Conservation (phyloP, 2,888 invertebrate species). For the Taenaris catops region DNA sequence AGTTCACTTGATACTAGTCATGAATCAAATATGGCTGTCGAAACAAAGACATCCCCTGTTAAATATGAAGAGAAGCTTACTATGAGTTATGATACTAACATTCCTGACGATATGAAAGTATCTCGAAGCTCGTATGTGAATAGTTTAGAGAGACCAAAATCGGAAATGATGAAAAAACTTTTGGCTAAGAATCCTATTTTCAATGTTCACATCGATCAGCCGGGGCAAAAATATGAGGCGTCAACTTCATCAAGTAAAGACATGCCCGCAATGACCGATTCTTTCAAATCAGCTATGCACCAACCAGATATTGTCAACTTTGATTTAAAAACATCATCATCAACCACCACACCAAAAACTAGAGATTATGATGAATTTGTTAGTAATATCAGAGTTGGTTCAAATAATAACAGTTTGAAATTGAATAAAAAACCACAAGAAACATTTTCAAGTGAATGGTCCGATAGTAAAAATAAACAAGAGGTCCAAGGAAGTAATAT, state of each 20-base stretch:
- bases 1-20: conserved; percentile 62
- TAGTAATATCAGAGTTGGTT: conserved; percentile 70
- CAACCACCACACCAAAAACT: conserved; percentile 35
- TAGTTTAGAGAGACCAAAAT: conserved; percentile 82
- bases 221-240: conserved; percentile 44
- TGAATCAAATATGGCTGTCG: conserved; percentile 40
- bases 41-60: conserved; percentile 39
- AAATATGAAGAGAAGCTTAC: conserved; percentile 66
- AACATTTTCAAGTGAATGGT: conserved; percentile 50
- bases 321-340: conserved; percentile 51
- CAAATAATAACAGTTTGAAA: conserved; percentile 64
- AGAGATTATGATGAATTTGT: conserved; percentile 67
- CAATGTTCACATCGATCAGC: conserved; percentile 65
- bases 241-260: conserved; percentile 44
- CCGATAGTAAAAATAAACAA: conserved; percentile 40
- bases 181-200: conserved; percentile 73
- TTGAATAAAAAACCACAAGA: conserved; percentile 50
- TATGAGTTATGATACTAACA: conserved; percentile 78
- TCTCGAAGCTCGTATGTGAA: conserved; percentile 80
- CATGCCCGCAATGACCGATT: conserved; percentile 49
- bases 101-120: conserved; percentile 83
- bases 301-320: conserved; percentile 75
- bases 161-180: conserved; percentile 80
- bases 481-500: conserved; percentile 48
- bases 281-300: conserved; percentile 63